Evolutionary conservation across 1,140 invertebrate genomes (phyloP).

Genomic region (Planococcus citri): DNA sequence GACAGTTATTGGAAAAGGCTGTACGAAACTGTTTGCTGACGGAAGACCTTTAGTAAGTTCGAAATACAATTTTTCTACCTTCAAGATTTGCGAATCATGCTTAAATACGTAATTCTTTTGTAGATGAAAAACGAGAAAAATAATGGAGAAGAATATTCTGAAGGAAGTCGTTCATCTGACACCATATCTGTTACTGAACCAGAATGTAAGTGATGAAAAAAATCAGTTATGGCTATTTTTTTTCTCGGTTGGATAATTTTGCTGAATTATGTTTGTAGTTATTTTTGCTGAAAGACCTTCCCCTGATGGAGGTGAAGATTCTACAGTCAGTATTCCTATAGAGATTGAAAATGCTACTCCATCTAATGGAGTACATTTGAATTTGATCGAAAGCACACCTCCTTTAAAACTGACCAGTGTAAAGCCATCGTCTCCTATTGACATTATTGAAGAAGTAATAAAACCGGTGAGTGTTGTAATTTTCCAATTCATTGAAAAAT

Average conservation of each 20-base stretch:
- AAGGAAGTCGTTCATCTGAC: not conserved
- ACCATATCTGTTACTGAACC: no score
- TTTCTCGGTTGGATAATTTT: constrained; percentile 28
- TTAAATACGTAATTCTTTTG: not conserved
- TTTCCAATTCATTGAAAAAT: no score
- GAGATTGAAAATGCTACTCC: not conserved
- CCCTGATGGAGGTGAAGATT: constrained; percentile 66
- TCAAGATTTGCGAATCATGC: constrained; percentile 21
- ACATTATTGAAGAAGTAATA: no score
- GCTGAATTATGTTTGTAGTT: constrained; percentile 26
- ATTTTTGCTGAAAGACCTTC: constrained; percentile 56
- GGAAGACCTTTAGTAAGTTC: constrained; percentile 48
- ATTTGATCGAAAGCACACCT: no score
- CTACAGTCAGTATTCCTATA: constrained; percentile 32
- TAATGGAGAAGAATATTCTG: not conserved
- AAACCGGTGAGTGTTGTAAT: no score
- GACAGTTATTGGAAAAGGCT: constrained; percentile 63
- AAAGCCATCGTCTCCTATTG: no score
- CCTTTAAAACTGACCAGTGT: no score
- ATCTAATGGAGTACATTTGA: no score
- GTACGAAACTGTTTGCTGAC: constrained; percentile 66
- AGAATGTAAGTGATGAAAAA: no score
- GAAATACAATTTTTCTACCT: constrained; percentile 28
- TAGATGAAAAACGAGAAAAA: constrained; percentile 11
- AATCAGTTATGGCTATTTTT: constrained; percentile 25